Evolutionary conservation across 2,113 vertebrate genomes (phyloP).

Genomic region (Austrofundulus limnaeus): DNA sequence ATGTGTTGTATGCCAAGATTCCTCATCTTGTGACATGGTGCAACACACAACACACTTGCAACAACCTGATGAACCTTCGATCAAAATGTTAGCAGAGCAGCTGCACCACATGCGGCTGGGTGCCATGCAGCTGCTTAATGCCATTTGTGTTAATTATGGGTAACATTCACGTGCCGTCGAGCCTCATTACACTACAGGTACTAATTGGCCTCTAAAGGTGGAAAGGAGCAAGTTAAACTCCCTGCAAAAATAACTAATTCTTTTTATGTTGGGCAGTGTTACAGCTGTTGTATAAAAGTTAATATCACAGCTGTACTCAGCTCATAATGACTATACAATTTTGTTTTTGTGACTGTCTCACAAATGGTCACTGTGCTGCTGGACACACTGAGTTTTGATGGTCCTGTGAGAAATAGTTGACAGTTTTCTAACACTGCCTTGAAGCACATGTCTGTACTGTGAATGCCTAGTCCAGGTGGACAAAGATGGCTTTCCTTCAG

Average conservation of each 20-base stretch:
- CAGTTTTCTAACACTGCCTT: constrained; percentile 51
- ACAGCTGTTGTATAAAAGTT: constrained; percentile 49
- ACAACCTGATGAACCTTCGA: constrained; percentile 36
- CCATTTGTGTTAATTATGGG: constrained; percentile 80
- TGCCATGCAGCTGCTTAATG: constrained; percentile 76
- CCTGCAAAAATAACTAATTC: constrained; percentile 70
- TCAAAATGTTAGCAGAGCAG: constrained; percentile 21
- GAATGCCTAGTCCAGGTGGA: constrained; percentile 33
- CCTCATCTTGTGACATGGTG: constrained; percentile 45
- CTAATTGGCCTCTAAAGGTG: constrained; percentile 73
- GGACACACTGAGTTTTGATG: constrained; percentile 18
- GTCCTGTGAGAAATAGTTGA: constrained; percentile 33
- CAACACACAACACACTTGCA: constrained; percentile 21
- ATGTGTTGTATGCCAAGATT: constrained; percentile 55
- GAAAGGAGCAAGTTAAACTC: constrained; percentile 73
- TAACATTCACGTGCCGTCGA: constrained; percentile 74
- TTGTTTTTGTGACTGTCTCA: constrained; percentile 23
- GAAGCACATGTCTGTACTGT: constrained; percentile 30
- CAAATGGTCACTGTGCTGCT: constrained; percentile 24
- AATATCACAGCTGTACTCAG: constrained; percentile 24
- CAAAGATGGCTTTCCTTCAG: constrained; percentile 25
- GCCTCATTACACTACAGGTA: constrained; percentile 74
- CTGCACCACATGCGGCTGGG: constrained; percentile 55
- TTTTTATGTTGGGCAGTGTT: constrained; percentile 70
- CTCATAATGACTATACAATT: constrained; percentile 20